phyloP scores from a whole-genome alignment of 2,797 vertebrate species.

The Scleropages formosus region DNA sequence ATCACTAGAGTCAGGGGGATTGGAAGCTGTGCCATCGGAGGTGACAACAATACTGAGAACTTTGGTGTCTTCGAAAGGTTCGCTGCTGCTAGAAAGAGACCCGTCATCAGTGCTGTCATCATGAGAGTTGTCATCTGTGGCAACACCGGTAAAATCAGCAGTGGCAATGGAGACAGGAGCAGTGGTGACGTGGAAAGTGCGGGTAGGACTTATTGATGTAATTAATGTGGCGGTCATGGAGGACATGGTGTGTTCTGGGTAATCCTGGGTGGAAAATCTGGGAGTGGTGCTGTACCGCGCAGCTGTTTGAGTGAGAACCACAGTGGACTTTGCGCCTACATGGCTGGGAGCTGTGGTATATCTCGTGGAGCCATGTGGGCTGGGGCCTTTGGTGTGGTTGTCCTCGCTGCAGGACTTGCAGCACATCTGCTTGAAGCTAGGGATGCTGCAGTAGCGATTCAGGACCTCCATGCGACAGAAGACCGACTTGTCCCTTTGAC shows the following conservation, averaged over 20 bases:
- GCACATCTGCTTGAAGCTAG: conserved; percentile 84
- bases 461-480: conserved; percentile 90
- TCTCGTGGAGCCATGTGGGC: conserved; percentile 12
- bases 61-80: conserved; percentile 2
- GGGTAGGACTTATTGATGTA: conserved; percentile 35
- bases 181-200: conserved; percentile 30
- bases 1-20: conserved; percentile 47
- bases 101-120: conserved; percentile 35
- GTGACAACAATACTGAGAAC: conserved; percentile 2
- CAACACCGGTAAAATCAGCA: conserved; percentile 33
- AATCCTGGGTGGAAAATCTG: conserved; percentile 6
- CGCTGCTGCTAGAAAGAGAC: conserved; percentile 27
- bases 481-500: conserved; percentile 88
- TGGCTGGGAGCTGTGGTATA: neutral
- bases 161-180: conserved; percentile 35
- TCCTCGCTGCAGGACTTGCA: conserved; percentile 82
- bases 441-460: conserved; percentile 83
- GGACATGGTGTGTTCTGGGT: conserved; percentile 39
- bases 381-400: conserved; percentile 48
- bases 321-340: conserved; percentile 31
- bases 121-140: conserved; percentile 36
- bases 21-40: conserved; percentile 33
- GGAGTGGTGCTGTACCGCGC: conserved; percentile 30
- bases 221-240: conserved; percentile 32
- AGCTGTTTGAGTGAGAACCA: conserved; percentile 29